Evolutionary conservation across 2,888 invertebrate genomes (phyloP).

Genomic region (Mycalesis mineus): DNA sequence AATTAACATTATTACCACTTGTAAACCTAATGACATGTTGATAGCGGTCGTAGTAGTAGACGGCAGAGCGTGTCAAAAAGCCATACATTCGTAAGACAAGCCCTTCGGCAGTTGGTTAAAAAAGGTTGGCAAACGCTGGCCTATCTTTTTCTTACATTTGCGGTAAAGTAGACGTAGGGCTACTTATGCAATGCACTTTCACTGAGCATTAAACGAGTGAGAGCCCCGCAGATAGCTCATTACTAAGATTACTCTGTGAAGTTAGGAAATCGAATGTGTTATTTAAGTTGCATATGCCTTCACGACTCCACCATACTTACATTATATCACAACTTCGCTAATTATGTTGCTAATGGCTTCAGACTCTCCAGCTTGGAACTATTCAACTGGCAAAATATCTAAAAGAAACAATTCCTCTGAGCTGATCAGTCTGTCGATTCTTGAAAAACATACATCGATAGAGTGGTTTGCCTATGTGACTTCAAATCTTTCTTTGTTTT

Average conservation of each 20-base stretch:
- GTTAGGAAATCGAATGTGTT: conserved; percentile 64
- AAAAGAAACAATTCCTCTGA: too few species aligned
- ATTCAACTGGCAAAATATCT: too few species aligned
- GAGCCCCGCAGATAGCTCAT: conserved; percentile 70
- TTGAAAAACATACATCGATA: too few species aligned
- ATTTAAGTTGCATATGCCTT: conserved; percentile 40
- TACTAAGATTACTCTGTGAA: conserved; percentile 63
- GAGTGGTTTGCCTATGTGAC: too few species aligned
- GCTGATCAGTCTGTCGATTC: too few species aligned
- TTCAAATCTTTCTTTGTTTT: too few species aligned
- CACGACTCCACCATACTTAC: neutral
- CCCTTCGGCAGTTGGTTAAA: neutral
- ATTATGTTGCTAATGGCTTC: neutral
- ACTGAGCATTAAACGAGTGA: conserved; percentile 63
- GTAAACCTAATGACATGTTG: too few species aligned
- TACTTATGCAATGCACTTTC: conserved; percentile 70
- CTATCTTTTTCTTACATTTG: conserved; percentile 50
- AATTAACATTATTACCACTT: too few species aligned
- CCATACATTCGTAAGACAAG: too few species aligned
- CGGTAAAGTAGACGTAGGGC: conserved; percentile 53
- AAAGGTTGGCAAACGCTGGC: neutral
- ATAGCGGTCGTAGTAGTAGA: too few species aligned
- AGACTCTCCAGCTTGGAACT: too few species aligned
- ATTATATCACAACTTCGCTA: neutral
- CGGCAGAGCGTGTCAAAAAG: too few species aligned